Evolutionary conservation across 2,888 invertebrate species (phyloP).

Genomic region (Philhelius pedissequus): DNA sequence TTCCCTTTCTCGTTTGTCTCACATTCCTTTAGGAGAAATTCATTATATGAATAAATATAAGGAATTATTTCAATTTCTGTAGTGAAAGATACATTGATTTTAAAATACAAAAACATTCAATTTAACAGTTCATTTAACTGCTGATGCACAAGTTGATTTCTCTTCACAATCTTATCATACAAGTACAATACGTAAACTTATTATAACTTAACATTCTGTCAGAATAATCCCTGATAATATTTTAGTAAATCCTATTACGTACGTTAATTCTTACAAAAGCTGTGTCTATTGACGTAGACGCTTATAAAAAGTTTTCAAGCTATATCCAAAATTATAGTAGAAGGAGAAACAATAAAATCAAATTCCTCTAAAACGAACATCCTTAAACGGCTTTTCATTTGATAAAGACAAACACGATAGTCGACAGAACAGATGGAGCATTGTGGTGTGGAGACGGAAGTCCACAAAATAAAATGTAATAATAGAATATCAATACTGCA

Average conservation of each 20-base stretch:
- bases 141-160: too few species aligned
- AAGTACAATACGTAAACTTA: too few species aligned
- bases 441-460: too few species aligned
- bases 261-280: background rate
- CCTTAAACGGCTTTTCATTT: background rate
- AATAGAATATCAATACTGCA: background rate
- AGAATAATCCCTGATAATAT: background rate
- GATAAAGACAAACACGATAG: background rate
- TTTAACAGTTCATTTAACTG: too few species aligned
- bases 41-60: too few species aligned
- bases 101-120: too few species aligned
- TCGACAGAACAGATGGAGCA: background rate
- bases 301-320: background rate
- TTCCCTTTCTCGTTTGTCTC: too few species aligned
- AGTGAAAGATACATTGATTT: too few species aligned
- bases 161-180: too few species aligned
- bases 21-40: too few species aligned
- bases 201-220: background rate
- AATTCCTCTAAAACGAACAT: background rate
- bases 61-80: too few species aligned
- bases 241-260: background rate
- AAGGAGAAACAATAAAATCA: background rate
- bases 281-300: background rate
- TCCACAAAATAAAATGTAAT: background rate
- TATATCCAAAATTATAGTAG: background rate